Evolutionary conservation across 2,888 invertebrate genomes (phyloP).

Genomic region (Acholoe squamosa): DNA sequence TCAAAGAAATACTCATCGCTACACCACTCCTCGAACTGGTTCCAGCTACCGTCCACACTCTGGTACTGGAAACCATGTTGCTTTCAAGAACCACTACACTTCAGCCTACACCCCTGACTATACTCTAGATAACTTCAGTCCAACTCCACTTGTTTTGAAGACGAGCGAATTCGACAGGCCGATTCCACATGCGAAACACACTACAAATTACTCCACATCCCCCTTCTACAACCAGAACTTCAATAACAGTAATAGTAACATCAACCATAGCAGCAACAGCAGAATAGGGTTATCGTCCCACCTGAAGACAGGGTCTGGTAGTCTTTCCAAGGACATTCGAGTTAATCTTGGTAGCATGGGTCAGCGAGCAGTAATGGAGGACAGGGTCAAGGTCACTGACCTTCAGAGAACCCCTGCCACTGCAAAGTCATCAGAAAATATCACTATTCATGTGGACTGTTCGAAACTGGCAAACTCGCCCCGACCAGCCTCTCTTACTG

Average conservation of each 20-base stretch:
- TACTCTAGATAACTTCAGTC: neutral
- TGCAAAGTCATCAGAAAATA: neutral
- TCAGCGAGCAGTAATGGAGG: neutral
- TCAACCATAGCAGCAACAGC: neutral
- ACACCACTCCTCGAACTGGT: neutral
- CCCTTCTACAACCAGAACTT: neutral
- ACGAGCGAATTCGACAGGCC: constrained; percentile 2
- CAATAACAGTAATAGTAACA: neutral
- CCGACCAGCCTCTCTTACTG: neutral
- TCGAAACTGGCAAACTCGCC: neutral
- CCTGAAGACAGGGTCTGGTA: neutral
- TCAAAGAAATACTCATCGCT: neutral
- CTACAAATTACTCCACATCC: neutral
- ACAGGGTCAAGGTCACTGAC: neutral
- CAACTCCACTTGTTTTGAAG: constrained; percentile 27
- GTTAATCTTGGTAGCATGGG: neutral
- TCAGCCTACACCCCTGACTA: neutral
- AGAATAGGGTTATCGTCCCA: neutral
- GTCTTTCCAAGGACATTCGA: neutral
- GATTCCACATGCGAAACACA: neutral
- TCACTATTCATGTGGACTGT: constrained; percentile 55
- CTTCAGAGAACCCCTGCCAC: neutral
- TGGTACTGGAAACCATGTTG: neutral
- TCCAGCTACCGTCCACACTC: neutral
- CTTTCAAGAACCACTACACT: neutral